Conservation (phyloP, 2,888 invertebrate species). For the Tetropium fuscum region DNA sequence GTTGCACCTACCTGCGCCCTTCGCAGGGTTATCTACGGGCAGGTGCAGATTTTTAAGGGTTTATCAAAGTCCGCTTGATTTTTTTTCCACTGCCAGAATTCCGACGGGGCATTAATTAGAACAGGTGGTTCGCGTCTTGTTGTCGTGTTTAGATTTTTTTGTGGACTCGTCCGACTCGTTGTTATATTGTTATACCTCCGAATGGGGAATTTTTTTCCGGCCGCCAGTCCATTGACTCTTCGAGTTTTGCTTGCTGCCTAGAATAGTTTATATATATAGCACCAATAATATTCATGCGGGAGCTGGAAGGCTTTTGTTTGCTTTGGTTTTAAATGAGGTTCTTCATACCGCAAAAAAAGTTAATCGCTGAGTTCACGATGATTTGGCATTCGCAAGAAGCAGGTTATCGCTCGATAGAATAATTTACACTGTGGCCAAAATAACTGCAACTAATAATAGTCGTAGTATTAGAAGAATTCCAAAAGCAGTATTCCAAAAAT, state of each 20-base stretch:
- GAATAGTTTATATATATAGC: neutral
- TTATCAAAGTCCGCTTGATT: conserved; percentile 47
- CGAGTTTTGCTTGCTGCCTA: neutral
- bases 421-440: too few species aligned
- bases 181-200: too few species aligned
- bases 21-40: conserved; percentile 44
- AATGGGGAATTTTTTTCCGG: neutral
- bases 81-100: conserved; percentile 42
- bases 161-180: neutral
- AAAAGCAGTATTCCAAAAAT: too few species aligned
- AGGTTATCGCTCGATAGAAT: too few species aligned
- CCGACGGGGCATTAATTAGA: conserved; percentile 46
- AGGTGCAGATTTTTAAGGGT: conserved; percentile 60
- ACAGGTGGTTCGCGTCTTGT: conserved; percentile 40
- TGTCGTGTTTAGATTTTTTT: conserved; percentile 31
- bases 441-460: too few species aligned
- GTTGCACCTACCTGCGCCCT: conserved; percentile 32
- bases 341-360: too few species aligned
- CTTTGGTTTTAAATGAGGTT: too few species aligned
- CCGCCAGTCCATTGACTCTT: conserved; percentile 4
- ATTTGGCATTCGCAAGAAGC: too few species aligned
- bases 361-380: too few species aligned
- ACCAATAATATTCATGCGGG: too few species aligned
- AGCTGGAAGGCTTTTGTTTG: too few species aligned
- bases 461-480: too few species aligned